Conservation (phyloP, 2,888 invertebrate genomes). For the Aphelenchoides bicaudatus region DNA sequence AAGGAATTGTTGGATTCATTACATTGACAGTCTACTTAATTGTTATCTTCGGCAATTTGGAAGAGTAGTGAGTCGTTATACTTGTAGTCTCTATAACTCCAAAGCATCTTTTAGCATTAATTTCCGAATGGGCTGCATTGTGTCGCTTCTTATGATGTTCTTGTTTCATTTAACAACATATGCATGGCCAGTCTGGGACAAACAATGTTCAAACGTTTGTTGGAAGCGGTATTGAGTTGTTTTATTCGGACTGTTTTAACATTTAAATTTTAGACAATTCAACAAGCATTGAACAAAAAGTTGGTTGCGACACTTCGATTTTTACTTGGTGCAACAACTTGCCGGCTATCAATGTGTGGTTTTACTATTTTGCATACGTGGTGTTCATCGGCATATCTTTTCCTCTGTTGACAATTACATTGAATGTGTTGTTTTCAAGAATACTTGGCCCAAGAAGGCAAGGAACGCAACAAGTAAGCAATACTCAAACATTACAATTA, state of each 20-base stretch:
- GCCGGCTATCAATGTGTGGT: conserved; percentile 22
- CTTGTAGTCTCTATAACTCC: too few relatives aligned
- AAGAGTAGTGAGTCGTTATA: conserved; percentile 17
- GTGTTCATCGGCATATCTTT: conserved; percentile 57
- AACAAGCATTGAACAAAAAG: too few relatives aligned
- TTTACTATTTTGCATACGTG: conserved; percentile 38
- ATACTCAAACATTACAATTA: conserved; percentile 43
- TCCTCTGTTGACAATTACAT: conserved; percentile 60
- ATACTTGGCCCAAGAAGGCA: conserved; percentile 56
- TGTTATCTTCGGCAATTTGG: conserved; percentile 45
- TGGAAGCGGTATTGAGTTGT: too few relatives aligned
- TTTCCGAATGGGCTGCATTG: conserved; percentile 13
- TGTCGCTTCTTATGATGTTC: conserved; percentile 16
- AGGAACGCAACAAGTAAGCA: conserved; percentile 25
- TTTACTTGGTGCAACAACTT: conserved; percentile 28
- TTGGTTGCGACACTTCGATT: conserved; percentile 28
- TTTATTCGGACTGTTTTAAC: too few relatives aligned
- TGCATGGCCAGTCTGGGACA: conserved; percentile 23
- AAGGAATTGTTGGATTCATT: conserved; percentile 48
- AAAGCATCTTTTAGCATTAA: too few relatives aligned
- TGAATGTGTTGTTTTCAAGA: conserved; percentile 38
- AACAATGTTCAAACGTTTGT: too few relatives aligned
- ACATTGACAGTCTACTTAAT: conserved; percentile 58
- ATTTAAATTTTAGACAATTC: neutral
- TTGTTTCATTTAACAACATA: conserved; percentile 24